phyloP scores from a whole-genome alignment of 2,888 invertebrate species.

The Parnassius orleans region DNA sequence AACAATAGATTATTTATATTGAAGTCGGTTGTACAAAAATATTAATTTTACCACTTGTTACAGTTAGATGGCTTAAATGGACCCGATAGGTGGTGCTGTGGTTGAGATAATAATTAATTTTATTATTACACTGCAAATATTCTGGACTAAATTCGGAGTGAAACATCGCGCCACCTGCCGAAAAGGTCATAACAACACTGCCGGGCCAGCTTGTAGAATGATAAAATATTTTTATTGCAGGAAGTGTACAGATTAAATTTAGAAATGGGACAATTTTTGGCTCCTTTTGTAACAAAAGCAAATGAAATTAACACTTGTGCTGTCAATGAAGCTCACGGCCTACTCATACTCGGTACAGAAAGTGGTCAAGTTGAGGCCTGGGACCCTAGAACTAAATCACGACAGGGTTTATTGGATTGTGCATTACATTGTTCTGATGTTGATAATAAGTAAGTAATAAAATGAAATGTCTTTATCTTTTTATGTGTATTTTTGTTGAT shows the following conservation, averaged over 20 bases:
- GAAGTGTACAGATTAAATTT: conserved; percentile 97
- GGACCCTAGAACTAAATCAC: conserved; percentile 92
- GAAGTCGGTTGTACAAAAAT: no score
- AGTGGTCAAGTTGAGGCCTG: conserved; percentile 97
- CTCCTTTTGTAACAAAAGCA: conserved; percentile 89
- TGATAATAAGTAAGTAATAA: conserved; percentile 61
- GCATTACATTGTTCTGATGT: conserved; percentile 83
- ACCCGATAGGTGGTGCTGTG: no score
- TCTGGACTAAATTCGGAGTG: no score
- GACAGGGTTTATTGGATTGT: conserved; percentile 92
- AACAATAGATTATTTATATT: no score
- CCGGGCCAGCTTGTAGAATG: neutral
- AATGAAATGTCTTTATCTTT: neutral
- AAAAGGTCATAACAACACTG: neutral
- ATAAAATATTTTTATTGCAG: conserved; percentile 64
- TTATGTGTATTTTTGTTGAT: no score
- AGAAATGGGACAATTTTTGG: conserved; percentile 96
- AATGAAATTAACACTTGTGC: conserved; percentile 90
- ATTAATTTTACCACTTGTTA: no score
- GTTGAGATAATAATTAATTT: no score
- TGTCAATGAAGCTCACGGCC: conserved; percentile 93
- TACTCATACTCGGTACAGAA: conserved; percentile 92
- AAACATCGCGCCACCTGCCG: no score
- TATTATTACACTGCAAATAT: conserved; percentile 3
- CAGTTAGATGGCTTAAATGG: no score